Base-by-base conservation (phyloP, 2,888 invertebrate genomes). In the Diploptera punctata region DNA sequence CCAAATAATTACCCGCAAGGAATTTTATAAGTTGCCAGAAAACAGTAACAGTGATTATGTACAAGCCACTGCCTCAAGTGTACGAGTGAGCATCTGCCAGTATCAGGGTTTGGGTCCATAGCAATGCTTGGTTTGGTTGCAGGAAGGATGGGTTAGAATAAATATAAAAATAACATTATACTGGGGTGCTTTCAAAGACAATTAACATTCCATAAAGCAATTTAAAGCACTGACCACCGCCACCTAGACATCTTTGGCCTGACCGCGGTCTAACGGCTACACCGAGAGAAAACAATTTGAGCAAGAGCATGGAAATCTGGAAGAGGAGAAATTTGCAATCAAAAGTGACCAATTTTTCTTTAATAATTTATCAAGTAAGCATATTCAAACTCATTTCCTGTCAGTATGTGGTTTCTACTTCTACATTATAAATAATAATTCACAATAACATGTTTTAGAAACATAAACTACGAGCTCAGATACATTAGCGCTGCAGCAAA, bases 291-390 rank as follows among this genome's bases (percentile, higher is more conserved):
- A 88, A 90, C 88, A 86, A 89, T 87, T 87, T 88, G 87, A 87
- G 90, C 89, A 87, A 90, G 89, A 85, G 89, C 88, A 87, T 88
- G 90, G 89, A 90, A 90, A 90, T 90, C 90, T 90, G 90, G 86
- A 90, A 90, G 87, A 84, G 84, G 85, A 75, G 70, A 75, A 75
- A 75, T 73, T 72, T 69, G 75, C 72, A 75, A 72, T 70, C 33
- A 70, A 38, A 57, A 61, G 57, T 62, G 49, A 70, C 52, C 33
- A 44, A 61, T 52, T 57, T 61, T 52, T 38, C 13, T 38, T 9
- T 9, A 24, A 52, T 13, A 52, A 52, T 52, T 21, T 52, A 52
- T 24, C 57, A 57, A 33, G 7, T 57, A 57, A n/a, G 26, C n/a
- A 29, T 57, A 29, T 57, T 26, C 29, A 57, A 5, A 33, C 33